These are phyloP conservation scores for Argopecten irradians DNA, from an alignment of 1,140 invertebrate species.

Conservation along the genomic window DNA sequence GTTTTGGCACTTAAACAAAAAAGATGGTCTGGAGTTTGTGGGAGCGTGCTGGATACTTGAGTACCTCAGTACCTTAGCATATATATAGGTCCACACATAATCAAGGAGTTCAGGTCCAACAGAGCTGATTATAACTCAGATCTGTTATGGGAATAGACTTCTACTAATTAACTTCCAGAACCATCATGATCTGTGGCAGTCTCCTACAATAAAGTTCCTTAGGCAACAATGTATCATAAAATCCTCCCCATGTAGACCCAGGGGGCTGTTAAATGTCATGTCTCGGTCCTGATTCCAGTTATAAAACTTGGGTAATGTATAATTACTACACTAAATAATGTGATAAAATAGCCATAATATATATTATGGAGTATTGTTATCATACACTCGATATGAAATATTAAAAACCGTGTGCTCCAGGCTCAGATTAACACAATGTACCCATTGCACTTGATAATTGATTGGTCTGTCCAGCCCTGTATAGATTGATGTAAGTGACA, in stretches of 20 bases:
- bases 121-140: not conserved
- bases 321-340: not conserved
- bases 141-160: not conserved
- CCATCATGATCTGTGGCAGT: not conserved
- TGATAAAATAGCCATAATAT: not conserved
- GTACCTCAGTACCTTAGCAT: not conserved
- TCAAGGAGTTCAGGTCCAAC: not conserved
- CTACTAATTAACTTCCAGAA: slow-evolving; percentile 1
- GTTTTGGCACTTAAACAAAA: not conserved
- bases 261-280: not conserved
- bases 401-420: too few relatives aligned
- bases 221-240: not conserved
- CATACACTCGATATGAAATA: not conserved
- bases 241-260: not conserved
- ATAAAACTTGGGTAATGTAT: not conserved
- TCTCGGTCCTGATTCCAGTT: not conserved
- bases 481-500: too few relatives aligned
- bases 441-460: too few relatives aligned
- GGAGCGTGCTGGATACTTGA: not conserved
- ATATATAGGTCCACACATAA: not conserved
- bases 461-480: too few relatives aligned
- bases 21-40: not conserved
- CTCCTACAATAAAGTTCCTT: not conserved
- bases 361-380: not conserved
- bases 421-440: too few relatives aligned